Percentiles rank a stretch among this genome's conserved stretches.
These are phyloP conservation scores for Mongoloraphidia duomilia DNA, from an alignment of 2,888 invertebrate genomes.

Conservation along the genomic window DNA sequence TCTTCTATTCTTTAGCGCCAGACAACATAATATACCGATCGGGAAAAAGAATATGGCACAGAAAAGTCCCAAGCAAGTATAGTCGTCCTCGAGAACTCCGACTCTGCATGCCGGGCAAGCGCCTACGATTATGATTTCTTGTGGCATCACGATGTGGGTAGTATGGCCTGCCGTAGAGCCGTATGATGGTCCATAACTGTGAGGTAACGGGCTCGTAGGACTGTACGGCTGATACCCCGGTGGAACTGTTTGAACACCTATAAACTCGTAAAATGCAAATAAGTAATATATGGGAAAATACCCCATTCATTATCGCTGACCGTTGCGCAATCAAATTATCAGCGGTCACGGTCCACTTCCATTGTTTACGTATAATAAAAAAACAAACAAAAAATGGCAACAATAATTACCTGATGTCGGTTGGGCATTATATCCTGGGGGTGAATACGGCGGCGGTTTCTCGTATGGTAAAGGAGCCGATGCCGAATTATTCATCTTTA, in stretches of 20 bases:
- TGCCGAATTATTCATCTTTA: not conserved
- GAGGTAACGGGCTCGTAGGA: conserved; percentile 13
- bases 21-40: conserved; percentile 72
- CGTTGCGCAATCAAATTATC: too few species aligned
- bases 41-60: conserved; percentile 83
- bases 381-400: too few species aligned
- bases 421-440: not conserved
- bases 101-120: conserved; percentile 83
- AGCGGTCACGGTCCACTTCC: too few species aligned
- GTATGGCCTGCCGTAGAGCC: conserved; percentile 35
- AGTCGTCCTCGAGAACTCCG: conserved; percentile 76
- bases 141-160: conserved; percentile 46
- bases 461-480: not conserved
- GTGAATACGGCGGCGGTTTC: conserved; percentile 2
- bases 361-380: too few species aligned
- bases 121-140: conserved; percentile 69
- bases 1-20: conserved; percentile 66
- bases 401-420: too few species aligned
- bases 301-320: too few species aligned
- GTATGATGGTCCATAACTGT: conserved; percentile 33
- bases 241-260: conserved; percentile 10
- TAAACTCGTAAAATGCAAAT: too few species aligned
- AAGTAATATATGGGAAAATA: too few species aligned
- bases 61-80: conserved; percentile 66
- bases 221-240: conserved; percentile 8